Base-by-base conservation (phyloP, 1,140 invertebrate species). In the Calephelis nemesis region DNA sequence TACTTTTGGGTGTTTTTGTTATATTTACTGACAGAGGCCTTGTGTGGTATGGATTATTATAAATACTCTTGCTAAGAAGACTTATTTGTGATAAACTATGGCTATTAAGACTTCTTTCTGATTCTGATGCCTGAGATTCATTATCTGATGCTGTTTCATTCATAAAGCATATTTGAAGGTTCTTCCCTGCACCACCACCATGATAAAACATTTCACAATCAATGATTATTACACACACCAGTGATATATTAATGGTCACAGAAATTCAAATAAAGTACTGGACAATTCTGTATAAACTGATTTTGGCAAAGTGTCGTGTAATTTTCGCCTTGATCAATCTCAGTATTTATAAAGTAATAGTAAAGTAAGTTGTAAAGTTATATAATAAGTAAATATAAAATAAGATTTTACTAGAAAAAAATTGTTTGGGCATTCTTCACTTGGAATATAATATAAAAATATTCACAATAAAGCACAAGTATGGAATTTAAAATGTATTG, bases 111-210 rank as follows among this genome's bases (percentile, higher is more conserved):
- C 85, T 90, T 85, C 79, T 91, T 73, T 96, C 95, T 68, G 93
- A 92, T 73, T 96, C 95, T 47, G 95, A 96, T 62, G 92, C 93
- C 49, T 95, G 95, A 63, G 95, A 96, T 84, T 96, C 96, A 72
- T 93, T 95, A 79, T 97, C 97, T 62, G 96, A 97, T 13, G 95
- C 95, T 58, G 96, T 96, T 83, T 98, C 97, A 88, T 98, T 98
- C 96, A 98, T 97, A 89, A 98, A 98, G 93, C 97, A 97, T 77
- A 98, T 98, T 93, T 98, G 97, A 13, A 98, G 94, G 92, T 98
- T 98, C 95, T 96, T 97, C 66, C 96, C 96, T 97, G 87, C 50
- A 92, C 74, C 81, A 83, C 87, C 86, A 84, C 69, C 91, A 86
- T 71, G 87, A 74, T 81, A 77, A 58, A 58, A 58, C 54, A 58